Conservation (phyloP, 2,113 vertebrate species). For the Polyodon spathula region DNA sequence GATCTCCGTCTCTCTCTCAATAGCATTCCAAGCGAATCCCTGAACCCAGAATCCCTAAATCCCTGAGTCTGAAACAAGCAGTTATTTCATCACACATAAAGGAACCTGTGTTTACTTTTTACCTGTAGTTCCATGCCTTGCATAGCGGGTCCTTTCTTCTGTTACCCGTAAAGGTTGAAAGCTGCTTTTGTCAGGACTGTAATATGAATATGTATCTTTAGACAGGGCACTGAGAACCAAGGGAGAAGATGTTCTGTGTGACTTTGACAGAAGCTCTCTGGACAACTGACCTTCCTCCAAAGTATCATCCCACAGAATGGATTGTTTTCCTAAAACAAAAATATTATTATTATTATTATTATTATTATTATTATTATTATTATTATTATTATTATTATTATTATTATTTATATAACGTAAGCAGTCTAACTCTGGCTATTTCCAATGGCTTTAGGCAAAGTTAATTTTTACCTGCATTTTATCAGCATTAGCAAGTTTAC, state of each 20-base stretch:
- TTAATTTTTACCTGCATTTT: too few species aligned
- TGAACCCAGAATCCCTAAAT: too few species aligned
- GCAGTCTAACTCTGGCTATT: conserved; percentile 7
- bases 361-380: neutral
- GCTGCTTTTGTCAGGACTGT: neutral
- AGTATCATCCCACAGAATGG: conserved; percentile 11
- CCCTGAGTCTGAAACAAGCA: too few species aligned
- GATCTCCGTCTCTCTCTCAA: too few species aligned
- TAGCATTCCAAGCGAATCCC: too few species aligned
- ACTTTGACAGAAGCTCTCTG: conserved; percentile 1
- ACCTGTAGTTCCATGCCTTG: neutral
- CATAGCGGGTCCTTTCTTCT: conserved; percentile 13
- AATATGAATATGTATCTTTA: conserved; percentile 8
- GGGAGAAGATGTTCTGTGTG: conserved; percentile 33
- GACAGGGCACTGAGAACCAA: conserved; percentile 23
- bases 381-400: neutral
- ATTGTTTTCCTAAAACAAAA: conserved; percentile 5
- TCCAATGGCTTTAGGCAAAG: neutral
- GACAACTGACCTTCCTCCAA: conserved; percentile 25
- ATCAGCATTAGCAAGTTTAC: too few species aligned
- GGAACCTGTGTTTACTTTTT: neutral
- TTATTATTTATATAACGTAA: neutral
- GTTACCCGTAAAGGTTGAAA: neutral
- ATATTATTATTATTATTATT: neutral
- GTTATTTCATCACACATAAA: neutral